Evolutionary conservation across 2,113 vertebrate species (phyloP).

Genomic region (Onychostruthus taczanowskii): DNA sequence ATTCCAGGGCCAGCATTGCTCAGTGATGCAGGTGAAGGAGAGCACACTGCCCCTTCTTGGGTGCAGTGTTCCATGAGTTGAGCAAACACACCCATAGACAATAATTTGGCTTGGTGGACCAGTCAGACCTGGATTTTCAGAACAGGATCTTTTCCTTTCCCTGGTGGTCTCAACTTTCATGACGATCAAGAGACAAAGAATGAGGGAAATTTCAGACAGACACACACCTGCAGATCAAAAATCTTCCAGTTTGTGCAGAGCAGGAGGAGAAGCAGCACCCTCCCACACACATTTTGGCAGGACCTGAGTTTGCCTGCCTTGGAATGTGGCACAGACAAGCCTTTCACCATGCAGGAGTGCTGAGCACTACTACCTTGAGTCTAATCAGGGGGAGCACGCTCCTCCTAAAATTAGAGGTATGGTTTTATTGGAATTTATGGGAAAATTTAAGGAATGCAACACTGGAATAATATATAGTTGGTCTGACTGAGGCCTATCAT

Average conservation of each 20-base stretch:
- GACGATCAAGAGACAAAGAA: too few species aligned
- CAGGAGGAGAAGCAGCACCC: not conserved
- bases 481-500: not conserved
- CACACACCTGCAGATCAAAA: not conserved
- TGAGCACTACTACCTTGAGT: not conserved
- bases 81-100: too few species aligned
- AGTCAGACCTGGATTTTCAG: too few species aligned
- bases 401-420: not conserved
- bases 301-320: not conserved
- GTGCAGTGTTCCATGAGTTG: too few species aligned
- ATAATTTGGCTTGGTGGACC: too few species aligned
- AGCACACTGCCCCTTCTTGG: too few species aligned
- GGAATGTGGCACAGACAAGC: not conserved
- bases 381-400: accelerated
- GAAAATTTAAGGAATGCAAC: not conserved
- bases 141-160: too few species aligned
- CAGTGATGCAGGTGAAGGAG: too few species aligned
- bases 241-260: not conserved
- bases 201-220: too few species aligned
- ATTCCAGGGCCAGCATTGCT: too few species aligned
- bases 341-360: not conserved
- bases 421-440: not conserved
- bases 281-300: not conserved
- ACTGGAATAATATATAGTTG: not conserved
- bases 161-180: too few species aligned